phyloP scores from a whole-genome alignment of 2,888 invertebrate genomes.

The Caenorhabditis wallacei region DNA sequence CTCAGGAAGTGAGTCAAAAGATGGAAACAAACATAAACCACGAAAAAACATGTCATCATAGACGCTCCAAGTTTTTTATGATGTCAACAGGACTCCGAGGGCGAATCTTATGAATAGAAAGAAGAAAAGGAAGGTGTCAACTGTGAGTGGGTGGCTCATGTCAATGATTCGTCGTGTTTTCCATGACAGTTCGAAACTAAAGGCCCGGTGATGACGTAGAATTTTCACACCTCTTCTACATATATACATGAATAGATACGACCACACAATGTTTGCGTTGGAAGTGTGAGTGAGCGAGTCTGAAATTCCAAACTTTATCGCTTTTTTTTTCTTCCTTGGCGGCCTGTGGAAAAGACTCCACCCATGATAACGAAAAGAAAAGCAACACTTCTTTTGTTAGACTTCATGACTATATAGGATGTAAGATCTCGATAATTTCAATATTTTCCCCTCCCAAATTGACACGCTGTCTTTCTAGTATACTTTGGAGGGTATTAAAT shows the following conservation, averaged over 20 bases:
- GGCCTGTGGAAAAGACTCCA: neutral
- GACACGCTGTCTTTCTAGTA: neutral
- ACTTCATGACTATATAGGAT: neutral
- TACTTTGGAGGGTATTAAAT: neutral
- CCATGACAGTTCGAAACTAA: conserved; percentile 8
- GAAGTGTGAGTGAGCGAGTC: too few relatives aligned
- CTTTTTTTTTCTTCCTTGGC: conserved; percentile 3
- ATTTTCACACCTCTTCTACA: conserved; percentile 13
- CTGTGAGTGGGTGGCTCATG: conserved; percentile 8
- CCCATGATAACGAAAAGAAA: conserved; percentile 4
- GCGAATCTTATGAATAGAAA: too few relatives aligned
- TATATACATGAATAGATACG: neutral
- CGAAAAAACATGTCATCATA: conserved; percentile 7
- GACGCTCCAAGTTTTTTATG: conserved; percentile 1
- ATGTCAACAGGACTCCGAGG: neutral
- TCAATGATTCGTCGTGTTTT: conserved; percentile 14
- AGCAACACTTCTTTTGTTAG: neutral
- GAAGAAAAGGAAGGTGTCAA: neutral
- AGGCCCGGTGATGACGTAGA: conserved; percentile 8
- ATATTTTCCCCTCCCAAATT: too few relatives aligned
- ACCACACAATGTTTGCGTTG: conserved; percentile 9
- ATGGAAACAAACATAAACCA: conserved; percentile 3
- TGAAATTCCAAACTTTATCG: conserved; percentile 33
- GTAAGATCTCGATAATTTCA: neutral
- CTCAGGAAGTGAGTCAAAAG: conserved; percentile 4